Conservation (phyloP, 2,797 vertebrate species). For the Eidolon dupreanum region DNA sequence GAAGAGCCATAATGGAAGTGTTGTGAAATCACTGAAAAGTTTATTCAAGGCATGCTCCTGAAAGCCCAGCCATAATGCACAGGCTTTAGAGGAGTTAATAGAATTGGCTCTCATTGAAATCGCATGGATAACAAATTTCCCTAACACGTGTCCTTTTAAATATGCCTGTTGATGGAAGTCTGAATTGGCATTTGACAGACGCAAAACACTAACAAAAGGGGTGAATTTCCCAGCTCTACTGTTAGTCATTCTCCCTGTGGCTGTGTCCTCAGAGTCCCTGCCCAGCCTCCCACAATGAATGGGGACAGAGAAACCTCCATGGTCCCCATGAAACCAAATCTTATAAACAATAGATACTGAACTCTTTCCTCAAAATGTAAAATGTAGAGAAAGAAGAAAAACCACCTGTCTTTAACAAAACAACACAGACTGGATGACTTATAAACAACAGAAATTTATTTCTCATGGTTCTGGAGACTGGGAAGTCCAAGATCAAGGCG, state of each 20-base stretch:
- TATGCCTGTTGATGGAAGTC: conserved; percentile 71
- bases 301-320: not conserved
- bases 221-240: conserved; percentile 55
- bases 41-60: conserved; percentile 87
- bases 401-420: not conserved
- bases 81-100: conserved; percentile 87
- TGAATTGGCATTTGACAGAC: conserved; percentile 74
- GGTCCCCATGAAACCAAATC: not conserved
- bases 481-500: not conserved
- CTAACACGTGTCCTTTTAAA: conserved; percentile 78
- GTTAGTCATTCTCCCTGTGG: not conserved
- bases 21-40: conserved; percentile 89
- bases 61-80: conserved; percentile 83
- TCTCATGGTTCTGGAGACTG: not conserved
- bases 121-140: conserved; percentile 83
- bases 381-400: not conserved
- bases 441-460: not conserved
- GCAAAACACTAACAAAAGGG: conserved; percentile 46
- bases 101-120: conserved; percentile 86
- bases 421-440: not conserved
- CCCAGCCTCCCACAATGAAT: not conserved
- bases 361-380: not conserved
- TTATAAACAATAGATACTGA: not conserved
- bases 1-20: conserved; percentile 86
- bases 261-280: not conserved